A percentile compares a stretch with the other conserved stretches of the same genome.
Conservation (phyloP, 2,888 invertebrate species). For the Ophioninae sp. region DNA sequence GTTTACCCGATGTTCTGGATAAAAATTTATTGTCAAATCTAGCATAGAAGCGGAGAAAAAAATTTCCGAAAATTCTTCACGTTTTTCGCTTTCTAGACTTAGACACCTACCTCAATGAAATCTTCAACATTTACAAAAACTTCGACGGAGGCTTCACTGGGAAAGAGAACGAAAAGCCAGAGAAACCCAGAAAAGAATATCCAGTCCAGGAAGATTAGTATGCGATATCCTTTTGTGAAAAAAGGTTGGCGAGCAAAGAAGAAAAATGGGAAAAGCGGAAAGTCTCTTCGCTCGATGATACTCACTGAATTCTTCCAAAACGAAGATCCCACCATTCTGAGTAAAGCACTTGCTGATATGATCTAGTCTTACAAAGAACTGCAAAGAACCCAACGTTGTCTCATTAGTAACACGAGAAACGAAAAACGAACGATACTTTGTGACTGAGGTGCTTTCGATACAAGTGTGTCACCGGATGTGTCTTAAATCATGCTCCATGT, state of each 20-base stretch:
- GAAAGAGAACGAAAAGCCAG: too few relatives aligned
- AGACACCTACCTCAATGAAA: too few relatives aligned
- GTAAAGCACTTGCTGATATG: constrained; percentile 99
- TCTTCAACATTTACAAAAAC: too few relatives aligned
- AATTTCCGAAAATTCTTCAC: too few relatives aligned
- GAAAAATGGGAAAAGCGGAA: constrained; percentile 22
- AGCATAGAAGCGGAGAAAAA: too few relatives aligned
- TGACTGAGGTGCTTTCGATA: constrained; percentile 6
- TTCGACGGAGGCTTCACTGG: too few relatives aligned
- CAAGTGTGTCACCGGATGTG: background rate
- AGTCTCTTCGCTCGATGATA: constrained; percentile 73
- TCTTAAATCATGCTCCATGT: background rate
- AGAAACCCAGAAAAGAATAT: too few relatives aligned
- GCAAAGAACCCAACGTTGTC: constrained; percentile 82
- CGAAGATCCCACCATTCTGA: constrained; percentile 99
- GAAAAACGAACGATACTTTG: constrained; percentile 1
- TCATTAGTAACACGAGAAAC: constrained; percentile 39
- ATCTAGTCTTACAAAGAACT: constrained; percentile 99
- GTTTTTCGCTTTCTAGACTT: too few relatives aligned
- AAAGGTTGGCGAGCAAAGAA: background rate
- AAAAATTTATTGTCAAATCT: too few relatives aligned
- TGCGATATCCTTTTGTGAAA: background rate
- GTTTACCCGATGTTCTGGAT: too few relatives aligned
- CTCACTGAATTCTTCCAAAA: constrained; percentile 99
- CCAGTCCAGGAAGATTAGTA: background rate